Evolutionary conservation across 2,113 vertebrate species (phyloP), one percentile per base, ranked within the genome.

Genomic region (Indicator indicator): DNA sequence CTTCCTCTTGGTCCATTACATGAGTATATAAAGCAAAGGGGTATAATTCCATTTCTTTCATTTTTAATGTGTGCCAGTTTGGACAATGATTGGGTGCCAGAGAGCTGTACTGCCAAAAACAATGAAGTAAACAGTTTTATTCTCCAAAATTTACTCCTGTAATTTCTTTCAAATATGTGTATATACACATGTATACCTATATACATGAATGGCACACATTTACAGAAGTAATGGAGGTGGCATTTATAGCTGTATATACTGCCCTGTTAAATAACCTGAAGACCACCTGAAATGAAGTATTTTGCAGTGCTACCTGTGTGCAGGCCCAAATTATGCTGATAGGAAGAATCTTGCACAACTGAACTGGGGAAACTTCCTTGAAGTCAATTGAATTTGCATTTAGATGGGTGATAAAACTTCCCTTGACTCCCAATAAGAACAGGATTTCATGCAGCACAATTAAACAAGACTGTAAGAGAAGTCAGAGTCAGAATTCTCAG

Each of bases 311-410:
- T 76, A 20, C 38, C 7, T 42, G 11, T 55, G 60, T 69, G 73
- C 4, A 48, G 23, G 27, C 16, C 42, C 32, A 28, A 36, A n/a
- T 70, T 74, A 38, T 0, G 2, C 46, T 3, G 2, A 33, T 9
- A 59, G n/a, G 50, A 55, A 70, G 20, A 27, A 42, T 60, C 19
- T 32, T 5, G 7, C 44, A n/a, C 54, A 44, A 56, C 28, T 74
- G 27, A 83, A 81, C 9, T 23, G 20, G 28, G 27, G 30, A 87
- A 91, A 62, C 16, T 86, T 80, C 20, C 38, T 83, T 65, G 19
- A 91, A 88, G 48, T 74, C 12, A 69, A 36, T 30, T 65, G 33
- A 88, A 95, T 83, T 88, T 91, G 17, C 68, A 64, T 92, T 90
- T 88, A 94, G 92, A 89, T 63, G 67, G 28, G 60, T 1, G 5